Evolutionary conservation across 2,797 vertebrate species (phyloP).

Genomic region (Spinus olivaceus): DNA sequence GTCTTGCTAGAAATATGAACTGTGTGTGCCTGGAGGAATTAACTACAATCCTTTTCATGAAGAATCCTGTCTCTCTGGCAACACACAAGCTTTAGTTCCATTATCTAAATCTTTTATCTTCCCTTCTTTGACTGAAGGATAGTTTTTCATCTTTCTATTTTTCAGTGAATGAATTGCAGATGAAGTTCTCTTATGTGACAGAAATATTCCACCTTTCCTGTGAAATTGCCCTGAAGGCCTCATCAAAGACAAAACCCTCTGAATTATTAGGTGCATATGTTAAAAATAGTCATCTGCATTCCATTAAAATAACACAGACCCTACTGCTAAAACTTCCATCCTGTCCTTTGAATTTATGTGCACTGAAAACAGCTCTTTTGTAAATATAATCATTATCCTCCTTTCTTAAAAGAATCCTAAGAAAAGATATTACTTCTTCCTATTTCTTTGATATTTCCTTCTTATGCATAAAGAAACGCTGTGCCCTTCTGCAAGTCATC

Average conservation of each 20-base stretch:
- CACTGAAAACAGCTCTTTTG: slow-evolving; percentile 3
- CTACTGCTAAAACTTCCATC: not conserved
- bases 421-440: not conserved
- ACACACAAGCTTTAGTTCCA: slow-evolving; percentile 3
- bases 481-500: not conserved
- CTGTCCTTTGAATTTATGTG: not conserved
- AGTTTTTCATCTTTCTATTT: slow-evolving; percentile 30
- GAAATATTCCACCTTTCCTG: slow-evolving; percentile 7
- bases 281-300: slow-evolving; percentile 31
- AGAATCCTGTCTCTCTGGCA: not conserved
- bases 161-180: slow-evolving; percentile 35
- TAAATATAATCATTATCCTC: not conserved
- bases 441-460: not conserved
- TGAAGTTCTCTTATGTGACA: not conserved
- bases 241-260: slow-evolving; percentile 29
- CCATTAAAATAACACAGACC: slow-evolving; percentile 10
- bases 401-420: not conserved
- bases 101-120: slow-evolving; percentile 57
- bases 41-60: slow-evolving; percentile 7
- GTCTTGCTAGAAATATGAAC: not conserved
- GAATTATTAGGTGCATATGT: slow-evolving; percentile 22
- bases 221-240: slow-evolving; percentile 23
- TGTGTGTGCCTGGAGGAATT: not conserved
- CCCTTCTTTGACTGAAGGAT: slow-evolving; percentile 26
- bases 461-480: not conserved